Conservation (phyloP, 2,888 invertebrate genomes). For the Sisyra terminalis region DNA sequence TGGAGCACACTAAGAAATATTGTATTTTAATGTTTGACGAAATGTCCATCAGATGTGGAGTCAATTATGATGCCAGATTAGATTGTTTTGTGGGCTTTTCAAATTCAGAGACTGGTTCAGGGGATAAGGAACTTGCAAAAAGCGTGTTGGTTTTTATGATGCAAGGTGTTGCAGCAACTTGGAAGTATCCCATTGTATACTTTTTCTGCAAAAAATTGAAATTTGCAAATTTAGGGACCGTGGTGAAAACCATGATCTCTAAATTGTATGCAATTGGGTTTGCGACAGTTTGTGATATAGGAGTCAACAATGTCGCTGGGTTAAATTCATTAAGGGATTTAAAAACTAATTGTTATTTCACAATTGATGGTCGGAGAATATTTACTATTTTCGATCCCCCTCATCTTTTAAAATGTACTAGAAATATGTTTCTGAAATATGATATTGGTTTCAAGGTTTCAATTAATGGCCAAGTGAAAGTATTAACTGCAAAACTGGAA, state of each 20-base stretch:
- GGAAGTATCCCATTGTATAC: background rate
- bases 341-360: background rate
- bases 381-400: conserved; percentile 1
- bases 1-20: background rate
- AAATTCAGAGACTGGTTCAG: too few species aligned
- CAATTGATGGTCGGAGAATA: background rate
- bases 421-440: background rate
- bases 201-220: background rate
- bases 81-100: too few species aligned
- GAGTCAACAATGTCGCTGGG: background rate
- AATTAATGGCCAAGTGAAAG: too few species aligned
- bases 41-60: background rate
- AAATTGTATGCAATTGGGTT: background rate
- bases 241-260: background rate
- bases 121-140: too few species aligned
- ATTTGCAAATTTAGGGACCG: background rate
- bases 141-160: conserved; percentile 1
- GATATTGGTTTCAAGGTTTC: too few species aligned
- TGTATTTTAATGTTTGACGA: conserved; percentile 1
- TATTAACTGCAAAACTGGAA: too few species aligned
- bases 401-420: background rate
- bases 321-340: background rate
- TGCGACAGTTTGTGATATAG: conserved; percentile 4
- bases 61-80: too few species aligned
- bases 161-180: background rate